phyloP scores from a whole-genome alignment of 2,113 vertebrate species.

The Numida meleagris region DNA sequence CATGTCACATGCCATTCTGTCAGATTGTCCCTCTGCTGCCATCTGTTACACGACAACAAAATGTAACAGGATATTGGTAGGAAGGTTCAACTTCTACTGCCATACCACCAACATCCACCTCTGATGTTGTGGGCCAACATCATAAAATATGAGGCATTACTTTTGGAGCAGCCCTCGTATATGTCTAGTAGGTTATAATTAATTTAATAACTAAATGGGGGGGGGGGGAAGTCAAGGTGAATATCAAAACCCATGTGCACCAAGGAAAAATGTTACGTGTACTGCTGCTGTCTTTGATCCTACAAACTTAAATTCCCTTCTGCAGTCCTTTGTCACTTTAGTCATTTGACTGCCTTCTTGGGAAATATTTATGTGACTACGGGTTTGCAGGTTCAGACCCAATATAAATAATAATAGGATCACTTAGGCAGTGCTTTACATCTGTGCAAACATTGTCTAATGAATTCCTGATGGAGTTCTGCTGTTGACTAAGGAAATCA shows the following conservation, averaged over 20 bases:
- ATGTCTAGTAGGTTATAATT: neutral
- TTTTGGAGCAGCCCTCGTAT: no score
- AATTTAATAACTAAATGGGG: neutral
- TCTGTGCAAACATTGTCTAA: constrained; percentile 62
- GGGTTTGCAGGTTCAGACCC: constrained; percentile 21
- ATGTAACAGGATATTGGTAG: no score
- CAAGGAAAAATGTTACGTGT: neutral
- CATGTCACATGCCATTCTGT: no score
- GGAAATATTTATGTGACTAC: constrained; percentile 20
- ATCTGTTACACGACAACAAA: no score
- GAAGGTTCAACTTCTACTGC: no score
- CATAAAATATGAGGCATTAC: no score
- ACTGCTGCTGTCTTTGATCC: neutral
- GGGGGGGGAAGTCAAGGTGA: neutral
- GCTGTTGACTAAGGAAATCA: constrained; percentile 51
- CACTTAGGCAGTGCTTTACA: constrained; percentile 54
- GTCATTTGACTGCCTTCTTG: neutral
- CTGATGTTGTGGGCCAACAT: no score
- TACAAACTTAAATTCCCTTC: neutral
- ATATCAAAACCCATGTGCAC: neutral
- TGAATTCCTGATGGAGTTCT: constrained; percentile 63
- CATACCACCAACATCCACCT: no score
- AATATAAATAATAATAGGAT: constrained; percentile 57
- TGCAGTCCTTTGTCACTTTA: neutral
- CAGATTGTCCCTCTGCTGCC: no score